Percentiles rank a stretch among this genome's conserved stretches.
phyloP scores from a whole-genome alignment of 2,113 vertebrate species.

The Fulmarus glacialis region DNA sequence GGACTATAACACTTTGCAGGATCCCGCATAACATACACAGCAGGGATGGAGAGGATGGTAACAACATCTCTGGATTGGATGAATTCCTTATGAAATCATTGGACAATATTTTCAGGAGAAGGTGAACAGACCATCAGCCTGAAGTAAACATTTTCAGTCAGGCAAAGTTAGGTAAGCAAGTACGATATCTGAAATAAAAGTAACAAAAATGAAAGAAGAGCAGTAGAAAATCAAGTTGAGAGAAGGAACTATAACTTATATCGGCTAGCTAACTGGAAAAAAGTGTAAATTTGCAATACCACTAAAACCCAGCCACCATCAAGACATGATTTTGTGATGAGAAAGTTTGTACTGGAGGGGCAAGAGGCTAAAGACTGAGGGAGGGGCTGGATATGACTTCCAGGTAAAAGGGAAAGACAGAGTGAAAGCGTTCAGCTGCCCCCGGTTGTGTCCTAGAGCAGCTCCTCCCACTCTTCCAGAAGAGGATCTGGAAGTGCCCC shows the following conservation, averaged over 20 bases:
- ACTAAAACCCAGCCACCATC: neutral
- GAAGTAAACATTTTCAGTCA: neutral
- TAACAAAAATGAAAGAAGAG: neutral
- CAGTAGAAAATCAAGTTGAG: neutral
- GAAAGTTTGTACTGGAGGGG: neutral
- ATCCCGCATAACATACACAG: neutral
- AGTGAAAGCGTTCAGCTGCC: neutral
- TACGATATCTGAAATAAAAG: neutral
- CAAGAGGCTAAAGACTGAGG: neutral
- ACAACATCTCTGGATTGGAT: neutral
- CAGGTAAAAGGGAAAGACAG: neutral
- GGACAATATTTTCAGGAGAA: neutral
- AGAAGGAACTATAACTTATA: neutral
- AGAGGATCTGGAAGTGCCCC: neutral
- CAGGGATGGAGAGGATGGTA: neutral
- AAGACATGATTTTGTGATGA: neutral
- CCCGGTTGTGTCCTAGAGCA: neutral
- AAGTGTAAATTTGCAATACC: neutral
- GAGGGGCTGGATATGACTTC: neutral
- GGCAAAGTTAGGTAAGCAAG: neutral
- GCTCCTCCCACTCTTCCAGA: neutral
- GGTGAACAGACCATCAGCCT: neutral
- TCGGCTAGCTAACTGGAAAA: neutral
- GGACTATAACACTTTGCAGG: neutral
- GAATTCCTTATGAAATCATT: neutral